Evolutionary conservation across 2,113 vertebrate species (phyloP).

Genomic region (Trinectes maculatus): DNA sequence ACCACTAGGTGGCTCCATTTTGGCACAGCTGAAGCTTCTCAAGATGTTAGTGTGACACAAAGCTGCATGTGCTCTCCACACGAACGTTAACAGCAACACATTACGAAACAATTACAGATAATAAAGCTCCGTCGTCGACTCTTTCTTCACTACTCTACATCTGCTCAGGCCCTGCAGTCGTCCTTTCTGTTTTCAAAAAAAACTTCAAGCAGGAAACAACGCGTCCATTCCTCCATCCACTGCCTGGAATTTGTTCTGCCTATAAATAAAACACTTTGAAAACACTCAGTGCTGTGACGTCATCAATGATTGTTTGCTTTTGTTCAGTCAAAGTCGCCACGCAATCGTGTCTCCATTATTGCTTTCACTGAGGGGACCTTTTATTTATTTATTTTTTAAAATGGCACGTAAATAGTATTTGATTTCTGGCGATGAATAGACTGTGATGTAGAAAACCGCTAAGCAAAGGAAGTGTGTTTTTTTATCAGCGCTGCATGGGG

Average conservation of each 20-base stretch:
- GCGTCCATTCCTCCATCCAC: constrained; percentile 27
- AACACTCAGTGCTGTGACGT: constrained; percentile 33
- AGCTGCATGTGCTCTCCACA: not conserved
- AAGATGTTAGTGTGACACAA: not conserved
- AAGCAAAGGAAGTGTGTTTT: constrained; percentile 14
- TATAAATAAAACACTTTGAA: constrained; percentile 65
- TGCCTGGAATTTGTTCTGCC: constrained; percentile 38
- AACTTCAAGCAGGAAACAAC: constrained; percentile 24
- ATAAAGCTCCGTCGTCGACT: constrained; percentile 21
- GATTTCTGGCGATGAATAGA: constrained; percentile 20
- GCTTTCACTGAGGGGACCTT: constrained; percentile 6
- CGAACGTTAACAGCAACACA: not conserved
- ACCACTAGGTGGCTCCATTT: constrained; percentile 65
- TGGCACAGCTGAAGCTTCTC: constrained; percentile 7
- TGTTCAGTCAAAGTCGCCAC: constrained; percentile 46
- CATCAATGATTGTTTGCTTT: constrained; percentile 65
- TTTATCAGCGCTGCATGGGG: not conserved
- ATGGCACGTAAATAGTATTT: constrained; percentile 39
- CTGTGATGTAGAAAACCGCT: constrained; percentile 21
- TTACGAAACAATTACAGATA: constrained; percentile 20
- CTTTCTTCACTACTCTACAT: constrained; percentile 26
- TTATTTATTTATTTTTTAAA: constrained; percentile 25
- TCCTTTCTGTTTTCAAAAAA: constrained; percentile 45
- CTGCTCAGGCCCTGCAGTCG: constrained; percentile 19
- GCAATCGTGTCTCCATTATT: constrained; percentile 21